phyloP scores from a whole-genome alignment of 2,113 vertebrate genomes.

The Pluvialis apricaria region DNA sequence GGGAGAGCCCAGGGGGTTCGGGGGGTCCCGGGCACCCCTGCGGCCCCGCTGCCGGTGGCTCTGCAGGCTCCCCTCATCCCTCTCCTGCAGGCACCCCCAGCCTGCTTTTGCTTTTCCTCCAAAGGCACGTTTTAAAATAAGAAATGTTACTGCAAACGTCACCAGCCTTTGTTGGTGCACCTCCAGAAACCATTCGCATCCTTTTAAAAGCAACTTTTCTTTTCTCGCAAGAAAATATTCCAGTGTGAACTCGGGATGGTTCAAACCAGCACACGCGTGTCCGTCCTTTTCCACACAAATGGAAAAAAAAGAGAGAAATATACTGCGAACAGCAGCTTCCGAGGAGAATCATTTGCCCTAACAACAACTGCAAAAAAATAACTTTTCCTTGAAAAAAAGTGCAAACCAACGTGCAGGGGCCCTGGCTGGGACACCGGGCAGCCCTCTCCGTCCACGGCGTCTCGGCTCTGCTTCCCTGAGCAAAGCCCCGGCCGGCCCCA shows the following conservation, averaged over 20 bases:
- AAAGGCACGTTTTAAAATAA: fast-evolving
- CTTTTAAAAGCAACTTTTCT: neutral
- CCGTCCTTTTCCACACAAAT: neutral
- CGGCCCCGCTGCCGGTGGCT: neutral
- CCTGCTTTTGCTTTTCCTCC: neutral
- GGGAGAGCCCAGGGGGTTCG: fast-evolving
- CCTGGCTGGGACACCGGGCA: neutral
- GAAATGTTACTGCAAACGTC: neutral
- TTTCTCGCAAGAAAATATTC: fast-evolving
- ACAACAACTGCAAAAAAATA: fast-evolving
- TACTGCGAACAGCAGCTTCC: fast-evolving
- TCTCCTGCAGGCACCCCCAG: fast-evolving
- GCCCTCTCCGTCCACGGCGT: fast-evolving
- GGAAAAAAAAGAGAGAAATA: no score
- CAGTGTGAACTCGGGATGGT: fast-evolving
- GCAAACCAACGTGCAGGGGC: fast-evolving
- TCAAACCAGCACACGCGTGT: neutral
- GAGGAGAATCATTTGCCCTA: neutral
- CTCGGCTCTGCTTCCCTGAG: neutral
- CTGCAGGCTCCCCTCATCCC: neutral
- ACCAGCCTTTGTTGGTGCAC: neutral
- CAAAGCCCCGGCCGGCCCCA: neutral
- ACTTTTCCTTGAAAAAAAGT: neutral
- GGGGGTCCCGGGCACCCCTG: neutral
- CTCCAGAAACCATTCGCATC: neutral